Evolutionary conservation across 2,797 vertebrate genomes (phyloP), one percentile per base, ranked within the genome.

Genomic region (Neomorphus geoffroyi): DNA sequence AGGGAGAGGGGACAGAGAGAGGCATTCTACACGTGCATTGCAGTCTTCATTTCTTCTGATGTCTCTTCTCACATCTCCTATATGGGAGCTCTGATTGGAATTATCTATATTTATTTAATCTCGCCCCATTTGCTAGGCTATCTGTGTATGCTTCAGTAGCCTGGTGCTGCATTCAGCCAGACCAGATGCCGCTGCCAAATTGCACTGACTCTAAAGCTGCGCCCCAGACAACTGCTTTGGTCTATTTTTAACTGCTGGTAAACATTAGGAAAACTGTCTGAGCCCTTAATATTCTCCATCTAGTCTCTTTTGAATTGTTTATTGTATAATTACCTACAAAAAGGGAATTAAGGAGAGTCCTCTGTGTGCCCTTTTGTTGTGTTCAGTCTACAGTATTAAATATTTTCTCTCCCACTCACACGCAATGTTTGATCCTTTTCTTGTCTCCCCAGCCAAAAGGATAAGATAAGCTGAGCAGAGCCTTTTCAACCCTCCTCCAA

Each of bases 171-270:
- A 13, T 50, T 75, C 58, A 19, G 78, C 35, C 85, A 74, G 82
- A 86, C 26, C 39, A 88, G 62, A 86, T 28, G 39, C 73, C 0
- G 4, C 86, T 62, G 80, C 73, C 50, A 86, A 86, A 78, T 35
- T 43, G 77, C 75, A 64, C 77, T 67, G 24, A 83, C 72, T 77
- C 69, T 28, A 78, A 78, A 80, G 43, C 75, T 95, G 69, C 72
- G 56, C 30, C 41, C 80, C 58, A 83, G 88, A 94, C 86, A 80
- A 86, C 69, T n/a, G 80, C 72, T 90, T 71, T 78, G 72, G 77
- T 90, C 90, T 93, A 78, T 94, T 95, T 96, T 95, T 92, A 93
- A 61, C 92, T 74, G 35, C 61, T 78, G 77, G 72, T 70, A 92
- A 92, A 83, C 58, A 78, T 72, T 84, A 86, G 85, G 43, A 72